Evolutionary conservation across 2,888 invertebrate genomes (phyloP), one percentile per base, ranked within the genome.

Genomic region (Fragum fragum): DNA sequence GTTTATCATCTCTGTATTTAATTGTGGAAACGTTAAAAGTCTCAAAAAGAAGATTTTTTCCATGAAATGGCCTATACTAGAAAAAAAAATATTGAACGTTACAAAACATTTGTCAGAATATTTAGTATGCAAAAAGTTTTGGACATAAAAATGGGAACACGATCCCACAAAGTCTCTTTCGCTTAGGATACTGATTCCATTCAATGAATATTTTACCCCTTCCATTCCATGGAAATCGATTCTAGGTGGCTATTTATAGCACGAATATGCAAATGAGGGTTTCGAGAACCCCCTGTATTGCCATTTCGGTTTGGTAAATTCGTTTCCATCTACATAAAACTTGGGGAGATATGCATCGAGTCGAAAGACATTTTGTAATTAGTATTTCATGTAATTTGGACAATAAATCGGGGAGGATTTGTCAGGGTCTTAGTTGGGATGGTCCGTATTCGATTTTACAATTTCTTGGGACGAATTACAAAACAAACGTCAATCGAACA

Each of bases 201-300:
- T 76, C 79, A 73, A 83, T 83, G 83, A 83, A 83, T 83, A 83
- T 83, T 76, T 76, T 83, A 76, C 73, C 79, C 69, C 76, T 79
- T 76, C 42, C 28, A 28, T 61, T 73, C 18, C 16, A 7, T 16
- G 26, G 29, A 36, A 73, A 73, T 73, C 73, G 59, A 73, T 73
- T 61, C 39, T 18, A 26, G 29, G 47, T 23, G 28, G 32, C 39
- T 66, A 66, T 66, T 66, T 66, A 66, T 66, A 66, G 66, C 66
- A 23, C 23, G 42, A 42, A 66, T 66, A 66, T 66, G 66, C 66
- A 66, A 66, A 66, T 66, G 21, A 23, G 11, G 42, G n/a, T 42
- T 21, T 16, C 66, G 9, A 42, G 66, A 26, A 42, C 39, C 66
- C 66, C n/a, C 39, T 39, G 36, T 11, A 21, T 66, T 42, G 39